Percentiles rank a stretch among this genome's conserved stretches.
These are phyloP conservation scores for Andinoacara biseriatus DNA, from an alignment of 2,113 vertebrate species.

Conservation along the genomic window DNA sequence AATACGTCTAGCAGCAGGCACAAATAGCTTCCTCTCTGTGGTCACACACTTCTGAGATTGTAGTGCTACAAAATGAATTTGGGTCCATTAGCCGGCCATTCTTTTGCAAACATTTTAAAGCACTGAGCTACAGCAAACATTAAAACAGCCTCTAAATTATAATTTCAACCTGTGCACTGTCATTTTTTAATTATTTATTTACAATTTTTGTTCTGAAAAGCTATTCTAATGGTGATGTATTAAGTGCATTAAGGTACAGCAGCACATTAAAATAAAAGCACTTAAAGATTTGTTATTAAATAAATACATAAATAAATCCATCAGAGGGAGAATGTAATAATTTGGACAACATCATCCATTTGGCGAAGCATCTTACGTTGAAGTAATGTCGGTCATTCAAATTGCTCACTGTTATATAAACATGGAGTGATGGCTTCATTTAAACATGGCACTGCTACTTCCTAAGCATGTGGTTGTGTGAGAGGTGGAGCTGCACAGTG, in stretches of 20 bases:
- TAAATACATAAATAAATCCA: neutral
- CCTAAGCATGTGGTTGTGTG: neutral
- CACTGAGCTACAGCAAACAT: neutral
- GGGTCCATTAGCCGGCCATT: no score
- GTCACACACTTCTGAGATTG: no score
- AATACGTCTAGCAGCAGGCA: no score
- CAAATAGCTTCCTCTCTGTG: no score
- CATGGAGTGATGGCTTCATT: neutral
- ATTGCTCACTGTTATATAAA: neutral
- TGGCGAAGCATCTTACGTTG: neutral
- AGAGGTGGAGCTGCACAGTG: constrained; percentile 3
- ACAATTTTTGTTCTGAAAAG: no score
- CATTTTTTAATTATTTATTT: no score
- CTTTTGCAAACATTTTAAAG: no score
- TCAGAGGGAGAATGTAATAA: neutral
- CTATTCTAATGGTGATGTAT: no score
- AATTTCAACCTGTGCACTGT: no score
- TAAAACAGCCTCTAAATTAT: neutral
- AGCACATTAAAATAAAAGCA: no score
- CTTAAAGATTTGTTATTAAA: neutral
- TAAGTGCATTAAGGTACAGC: no score
- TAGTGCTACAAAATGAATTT: no score
- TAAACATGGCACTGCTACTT: neutral
- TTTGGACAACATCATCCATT: neutral
- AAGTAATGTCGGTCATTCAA: neutral